Evolutionary conservation across 2,797 vertebrate species (phyloP), one percentile per base, ranked within the genome.

Genomic region (Aeoliscus strigatus): DNA sequence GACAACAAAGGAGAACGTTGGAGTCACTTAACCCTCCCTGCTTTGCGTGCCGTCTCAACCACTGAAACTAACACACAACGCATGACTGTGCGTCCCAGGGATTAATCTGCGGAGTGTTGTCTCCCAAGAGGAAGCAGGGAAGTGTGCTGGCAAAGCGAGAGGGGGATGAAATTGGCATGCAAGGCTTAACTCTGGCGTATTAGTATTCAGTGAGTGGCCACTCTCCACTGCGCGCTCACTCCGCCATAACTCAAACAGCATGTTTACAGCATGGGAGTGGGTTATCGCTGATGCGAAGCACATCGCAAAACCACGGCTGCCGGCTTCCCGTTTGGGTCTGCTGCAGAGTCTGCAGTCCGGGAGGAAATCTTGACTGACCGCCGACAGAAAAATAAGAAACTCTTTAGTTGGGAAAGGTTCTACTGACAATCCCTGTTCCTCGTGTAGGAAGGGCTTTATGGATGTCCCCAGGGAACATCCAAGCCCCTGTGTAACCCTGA

Each of bases 171-270:
- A 75, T 88, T 82, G 78, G 73, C 70, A 87, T 86, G 80, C 86
- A 51, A 35, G 41, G 39, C 73, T 59, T 49, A 46, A 34, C 76
- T 61, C 51, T 65, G 61, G 71, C 42, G 25, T 70, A 77, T 74
- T 79, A 85, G 73, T 67, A 81, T 77, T 83, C 79, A 76, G 79
- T 52, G 70, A 70, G 71, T 62, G 57, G 57, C 62, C 51, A 63
- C 66, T 79, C 74, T 68, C 32, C 40, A 42, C 54, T 59, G 45
- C 60, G 63, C 65, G 46, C 39, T 73, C 62, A 14, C 38, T 32
- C 42, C 49, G 17, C 53, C 35, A 60, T 82, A 69, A 80, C 74
- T 78, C 75, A 78, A 67, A 70, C 54, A 18, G 42, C 66, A 52
- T 77, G 79, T 84, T 81, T 80, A 73, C 63, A 30, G 60, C 51